Evolutionary conservation across 2,888 invertebrate genomes (phyloP).

Genomic region (Hetaerina titia): DNA sequence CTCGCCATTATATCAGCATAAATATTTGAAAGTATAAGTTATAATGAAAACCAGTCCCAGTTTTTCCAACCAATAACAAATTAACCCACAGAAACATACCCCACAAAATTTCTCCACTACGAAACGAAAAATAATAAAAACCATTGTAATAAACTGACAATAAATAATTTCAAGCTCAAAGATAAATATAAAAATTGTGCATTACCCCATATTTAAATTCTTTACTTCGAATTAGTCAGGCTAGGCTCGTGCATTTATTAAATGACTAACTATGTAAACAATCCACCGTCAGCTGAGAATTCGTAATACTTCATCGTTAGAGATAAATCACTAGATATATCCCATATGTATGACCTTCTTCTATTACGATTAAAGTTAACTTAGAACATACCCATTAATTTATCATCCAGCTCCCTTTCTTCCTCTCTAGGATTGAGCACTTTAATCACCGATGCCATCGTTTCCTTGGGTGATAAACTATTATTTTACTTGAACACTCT

Average conservation of each 20-base stretch:
- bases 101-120: no score
- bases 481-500: not conserved
- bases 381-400: slow-evolving; percentile 15
- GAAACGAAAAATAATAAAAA: no score
- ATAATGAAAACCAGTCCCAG: no score
- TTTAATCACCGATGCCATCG: not conserved
- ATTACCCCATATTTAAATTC: not conserved
- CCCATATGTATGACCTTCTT: not conserved
- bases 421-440: slow-evolving; percentile 29
- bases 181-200: not conserved
- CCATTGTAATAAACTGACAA: no score
- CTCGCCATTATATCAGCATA: no score
- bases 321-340: not conserved
- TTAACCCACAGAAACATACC: no score
- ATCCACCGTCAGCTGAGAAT: not conserved
- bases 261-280: not conserved
- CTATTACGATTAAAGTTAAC: not conserved
- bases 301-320: not conserved
- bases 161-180: no score
- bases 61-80: no score
- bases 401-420: slow-evolving; percentile 49
- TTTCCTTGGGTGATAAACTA: not conserved
- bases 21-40: no score
- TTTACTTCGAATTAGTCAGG: not conserved
- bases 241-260: not conserved